Conservation (phyloP, 1,140 invertebrate genomes). For the Drosophila fuyamai region DNA sequence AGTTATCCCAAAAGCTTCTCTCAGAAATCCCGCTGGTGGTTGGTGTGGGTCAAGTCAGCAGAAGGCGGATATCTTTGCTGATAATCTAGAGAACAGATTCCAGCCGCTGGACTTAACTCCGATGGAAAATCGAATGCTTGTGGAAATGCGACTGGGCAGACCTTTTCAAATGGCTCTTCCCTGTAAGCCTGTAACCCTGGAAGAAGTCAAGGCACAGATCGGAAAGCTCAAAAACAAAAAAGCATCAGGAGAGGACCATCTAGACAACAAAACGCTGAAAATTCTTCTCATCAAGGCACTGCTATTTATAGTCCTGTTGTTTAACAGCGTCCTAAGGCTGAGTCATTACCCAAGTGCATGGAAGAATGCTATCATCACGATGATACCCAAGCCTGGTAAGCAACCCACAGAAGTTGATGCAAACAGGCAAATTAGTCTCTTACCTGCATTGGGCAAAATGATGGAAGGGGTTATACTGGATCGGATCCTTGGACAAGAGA, state of each 20-base stretch:
- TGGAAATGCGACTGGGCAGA: not conserved
- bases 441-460: too few relatives aligned
- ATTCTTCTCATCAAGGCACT: not conserved
- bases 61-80: constrained; percentile 6
- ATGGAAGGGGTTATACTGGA: too few relatives aligned
- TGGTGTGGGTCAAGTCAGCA: constrained; percentile 10
- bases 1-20: constrained; percentile 2
- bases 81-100: constrained; percentile 4
- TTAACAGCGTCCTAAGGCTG: not conserved
- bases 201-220: constrained; percentile 1
- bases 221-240: constrained; percentile 11
- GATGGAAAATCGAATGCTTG: constrained; percentile 5
- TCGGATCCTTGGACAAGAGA: too few relatives aligned
- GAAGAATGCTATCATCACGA: constrained; percentile 2
- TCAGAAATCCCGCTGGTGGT: constrained; percentile 16
- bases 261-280: constrained; percentile 4
- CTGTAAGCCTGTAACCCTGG: not conserved
- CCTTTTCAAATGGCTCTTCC: constrained; percentile 7
- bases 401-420: not conserved
- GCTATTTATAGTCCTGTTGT: not conserved
- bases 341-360: constrained; percentile 4
- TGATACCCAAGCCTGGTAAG: constrained; percentile 6
- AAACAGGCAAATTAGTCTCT: not conserved
- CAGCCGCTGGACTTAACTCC: constrained; percentile 2
- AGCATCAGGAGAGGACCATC: not conserved